These are phyloP conservation scores for Malaclemys terrapin DNA, from an alignment of 2,113 vertebrate genomes.

Conservation along the genomic window DNA sequence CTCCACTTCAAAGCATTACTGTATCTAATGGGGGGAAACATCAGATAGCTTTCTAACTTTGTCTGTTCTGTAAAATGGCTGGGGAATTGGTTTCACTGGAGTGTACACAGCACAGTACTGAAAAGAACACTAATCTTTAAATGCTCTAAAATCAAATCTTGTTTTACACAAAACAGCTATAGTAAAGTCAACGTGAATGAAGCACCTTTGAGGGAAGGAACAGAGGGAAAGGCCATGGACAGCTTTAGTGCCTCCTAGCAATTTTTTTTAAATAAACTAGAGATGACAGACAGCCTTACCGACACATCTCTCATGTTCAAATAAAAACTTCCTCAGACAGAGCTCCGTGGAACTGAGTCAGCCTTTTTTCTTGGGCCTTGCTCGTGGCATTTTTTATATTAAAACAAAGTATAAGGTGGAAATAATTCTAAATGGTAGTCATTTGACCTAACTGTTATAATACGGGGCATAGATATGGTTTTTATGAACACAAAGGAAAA, in stretches of 20 bases:
- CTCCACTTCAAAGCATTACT: not conserved
- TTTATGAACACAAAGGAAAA: slow-evolving; percentile 35
- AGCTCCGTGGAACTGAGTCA: slow-evolving; percentile 62
- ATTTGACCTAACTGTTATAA: slow-evolving; percentile 36
- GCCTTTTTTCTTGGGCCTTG: slow-evolving; percentile 61
- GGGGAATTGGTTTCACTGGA: not conserved
- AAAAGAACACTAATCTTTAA: slow-evolving; percentile 53
- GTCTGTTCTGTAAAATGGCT: slow-evolving; percentile 23
- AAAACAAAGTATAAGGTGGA: slow-evolving; percentile 61
- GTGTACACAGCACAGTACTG: not conserved
- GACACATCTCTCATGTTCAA: slow-evolving; percentile 76
- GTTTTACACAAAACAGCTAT: slow-evolving; percentile 62
- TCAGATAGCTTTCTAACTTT: not conserved
- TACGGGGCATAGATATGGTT: slow-evolving; percentile 7
- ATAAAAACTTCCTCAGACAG: slow-evolving; percentile 68
- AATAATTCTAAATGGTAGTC: slow-evolving; percentile 55
- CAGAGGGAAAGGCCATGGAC: slow-evolving; percentile 73
- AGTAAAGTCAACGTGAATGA: slow-evolving; percentile 58
- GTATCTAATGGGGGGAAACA: not conserved
- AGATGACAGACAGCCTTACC: slow-evolving; percentile 71
- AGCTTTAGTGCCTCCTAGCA: slow-evolving; percentile 71
- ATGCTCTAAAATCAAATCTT: slow-evolving; percentile 64
- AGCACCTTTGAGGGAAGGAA: slow-evolving; percentile 76
- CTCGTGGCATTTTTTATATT: slow-evolving; percentile 65
- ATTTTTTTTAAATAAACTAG: slow-evolving; percentile 75